Evolutionary conservation across 92 coral and sea anemone genomes (phyloP).

Genomic region (Heteractis magnifica): DNA sequence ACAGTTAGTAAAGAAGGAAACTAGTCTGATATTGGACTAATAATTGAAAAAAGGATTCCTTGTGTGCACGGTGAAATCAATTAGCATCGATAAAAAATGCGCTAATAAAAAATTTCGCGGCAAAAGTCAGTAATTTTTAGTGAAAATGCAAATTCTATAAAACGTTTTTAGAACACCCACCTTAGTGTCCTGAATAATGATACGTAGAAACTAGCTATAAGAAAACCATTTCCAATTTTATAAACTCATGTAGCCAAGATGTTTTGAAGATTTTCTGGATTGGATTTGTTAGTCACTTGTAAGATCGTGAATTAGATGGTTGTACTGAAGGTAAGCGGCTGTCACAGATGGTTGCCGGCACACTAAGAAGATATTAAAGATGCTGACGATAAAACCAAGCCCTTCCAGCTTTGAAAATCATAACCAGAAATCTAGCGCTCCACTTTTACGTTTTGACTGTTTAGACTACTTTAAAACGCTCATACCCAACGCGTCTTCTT

Average conservation of each 20-base stretch:
- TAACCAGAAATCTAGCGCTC: not conserved
- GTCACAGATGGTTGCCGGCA: constrained; percentile 1
- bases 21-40: not conserved
- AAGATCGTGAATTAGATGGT: not conserved
- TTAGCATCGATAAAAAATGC: not conserved
- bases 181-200: not conserved
- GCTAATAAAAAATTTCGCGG: not conserved
- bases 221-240: not conserved
- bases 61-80: no score
- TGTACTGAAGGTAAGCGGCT: not conserved
- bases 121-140: not conserved
- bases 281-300: not conserved
- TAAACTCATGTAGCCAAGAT: not conserved
- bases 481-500: not conserved
- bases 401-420: not conserved
- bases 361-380: not conserved
- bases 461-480: not conserved
- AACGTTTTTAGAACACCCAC: not conserved
- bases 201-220: not conserved
- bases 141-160: not conserved
- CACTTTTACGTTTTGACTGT: not conserved
- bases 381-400: not conserved
- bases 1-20: not conserved
- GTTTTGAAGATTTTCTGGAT: not conserved
- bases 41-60: not conserved